Percentiles rank a stretch among this genome's conserved stretches.
These are phyloP conservation scores for Turritopsis dohrnii DNA, from an alignment of 30 jellyfish, hydroid and myxozoan species.

Conservation along the genomic window DNA sequence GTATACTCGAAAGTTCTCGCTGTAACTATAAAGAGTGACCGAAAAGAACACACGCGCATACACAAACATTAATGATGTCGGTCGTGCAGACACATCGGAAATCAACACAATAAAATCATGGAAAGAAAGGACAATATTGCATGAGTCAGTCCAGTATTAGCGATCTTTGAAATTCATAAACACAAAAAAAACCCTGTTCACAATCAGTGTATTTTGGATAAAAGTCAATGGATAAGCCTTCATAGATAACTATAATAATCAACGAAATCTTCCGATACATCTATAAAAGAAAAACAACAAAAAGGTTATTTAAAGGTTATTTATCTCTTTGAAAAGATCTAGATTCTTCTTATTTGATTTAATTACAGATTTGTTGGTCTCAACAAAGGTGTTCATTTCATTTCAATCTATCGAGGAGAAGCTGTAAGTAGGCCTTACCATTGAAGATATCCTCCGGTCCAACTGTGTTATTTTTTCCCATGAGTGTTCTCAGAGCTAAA, in stretches of 20 bases:
- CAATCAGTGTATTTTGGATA: neutral
- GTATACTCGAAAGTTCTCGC: no score
- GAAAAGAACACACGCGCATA: no score
- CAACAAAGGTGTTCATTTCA: neutral
- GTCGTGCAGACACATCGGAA: no score
- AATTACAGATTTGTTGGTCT: neutral
- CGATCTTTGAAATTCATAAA: neutral
- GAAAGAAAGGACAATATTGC: neutral
- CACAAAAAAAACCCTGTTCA: neutral
- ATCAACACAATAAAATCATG: neutral
- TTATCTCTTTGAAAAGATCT: neutral
- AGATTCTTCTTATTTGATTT: neutral
- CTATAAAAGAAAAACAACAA: neutral
- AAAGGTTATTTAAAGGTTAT: neutral
- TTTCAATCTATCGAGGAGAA: no score
- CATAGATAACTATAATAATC: neutral
- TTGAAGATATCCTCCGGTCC: slow-evolving; percentile 74
- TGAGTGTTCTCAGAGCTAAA: slow-evolving; percentile 47
- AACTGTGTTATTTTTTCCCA: slow-evolving; percentile 46
- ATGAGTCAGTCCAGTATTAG: neutral
- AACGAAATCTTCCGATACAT: neutral
- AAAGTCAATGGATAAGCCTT: neutral
- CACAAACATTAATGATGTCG: no score
- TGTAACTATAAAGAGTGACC: no score
- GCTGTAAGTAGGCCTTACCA: slow-evolving; percentile 34